A percentile compares a stretch with the other conserved stretches of the same genome.
Conservation (phyloP, 2,113 vertebrate species). For the Lontra canadensis region DNA sequence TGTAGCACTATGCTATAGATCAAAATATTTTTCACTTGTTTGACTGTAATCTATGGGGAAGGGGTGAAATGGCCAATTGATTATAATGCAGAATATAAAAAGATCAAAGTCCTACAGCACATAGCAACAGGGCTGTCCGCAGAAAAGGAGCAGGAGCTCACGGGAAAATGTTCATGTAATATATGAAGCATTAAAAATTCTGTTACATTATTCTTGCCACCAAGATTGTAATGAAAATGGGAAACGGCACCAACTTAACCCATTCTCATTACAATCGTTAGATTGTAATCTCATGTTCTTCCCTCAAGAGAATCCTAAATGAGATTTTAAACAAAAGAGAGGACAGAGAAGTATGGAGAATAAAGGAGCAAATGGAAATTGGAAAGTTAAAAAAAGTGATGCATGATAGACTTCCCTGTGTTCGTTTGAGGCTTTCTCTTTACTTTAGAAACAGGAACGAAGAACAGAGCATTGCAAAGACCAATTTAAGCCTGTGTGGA, state of each 20-base stretch:
- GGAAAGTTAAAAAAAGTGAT: constrained; percentile 83
- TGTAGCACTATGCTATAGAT: constrained; percentile 77
- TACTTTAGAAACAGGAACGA: constrained; percentile 66
- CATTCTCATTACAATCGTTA: constrained; percentile 88
- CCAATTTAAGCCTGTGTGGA: background rate
- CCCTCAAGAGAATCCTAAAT: constrained; percentile 88
- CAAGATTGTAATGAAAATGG: constrained; percentile 89
- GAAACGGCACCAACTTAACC: constrained; percentile 88
- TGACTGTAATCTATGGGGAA: constrained; percentile 80
- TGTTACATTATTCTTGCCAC: constrained; percentile 88
- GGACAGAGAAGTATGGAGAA: constrained; percentile 84
- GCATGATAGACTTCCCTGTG: constrained; percentile 81
- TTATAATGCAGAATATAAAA: constrained; percentile 83
- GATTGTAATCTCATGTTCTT: constrained; percentile 88
- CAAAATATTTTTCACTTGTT: constrained; percentile 82
- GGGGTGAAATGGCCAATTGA: constrained; percentile 83
- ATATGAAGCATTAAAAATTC: constrained; percentile 88
- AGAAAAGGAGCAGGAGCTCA: constrained; percentile 77
- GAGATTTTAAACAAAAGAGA: constrained; percentile 87
- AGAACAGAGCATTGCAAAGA: constrained; percentile 26
- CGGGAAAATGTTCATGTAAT: constrained; percentile 82
- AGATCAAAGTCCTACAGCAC: constrained; percentile 84
- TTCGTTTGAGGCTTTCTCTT: constrained; percentile 77
- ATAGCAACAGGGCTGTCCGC: constrained; percentile 71
- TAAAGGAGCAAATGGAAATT: constrained; percentile 86